Conservation (phyloP, 2,888 invertebrate genomes). For the Galerucella calmariensis region DNA sequence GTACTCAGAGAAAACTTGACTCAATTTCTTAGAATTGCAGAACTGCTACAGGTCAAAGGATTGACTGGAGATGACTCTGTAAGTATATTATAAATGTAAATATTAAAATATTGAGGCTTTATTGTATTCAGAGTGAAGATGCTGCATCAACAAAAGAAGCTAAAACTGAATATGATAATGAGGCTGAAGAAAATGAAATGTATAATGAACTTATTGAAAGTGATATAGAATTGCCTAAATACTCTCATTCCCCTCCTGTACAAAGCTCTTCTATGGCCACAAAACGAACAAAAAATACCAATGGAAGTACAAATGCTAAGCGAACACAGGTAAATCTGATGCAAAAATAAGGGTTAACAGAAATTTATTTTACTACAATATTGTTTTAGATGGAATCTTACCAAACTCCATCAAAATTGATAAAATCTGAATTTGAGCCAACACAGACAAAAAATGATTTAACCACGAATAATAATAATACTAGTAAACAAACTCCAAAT, state of each 20-base stretch:
- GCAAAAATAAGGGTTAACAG: not conserved
- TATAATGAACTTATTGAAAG: constrained; percentile 59
- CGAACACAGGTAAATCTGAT: constrained; percentile 48
- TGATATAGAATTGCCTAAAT: constrained; percentile 52
- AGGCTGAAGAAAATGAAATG: constrained; percentile 55
- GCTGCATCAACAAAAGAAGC: constrained; percentile 60
- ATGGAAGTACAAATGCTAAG: constrained; percentile 48
- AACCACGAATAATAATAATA: constrained; percentile 36
- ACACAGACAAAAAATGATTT: constrained; percentile 45
- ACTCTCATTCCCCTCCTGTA: constrained; percentile 33
- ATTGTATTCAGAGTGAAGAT: constrained; percentile 58
- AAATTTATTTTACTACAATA: not conserved
- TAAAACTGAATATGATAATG: constrained; percentile 58
- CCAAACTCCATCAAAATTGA: constrained; percentile 36
- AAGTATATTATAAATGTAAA: constrained; percentile 46
- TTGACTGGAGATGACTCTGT: constrained; percentile 69
- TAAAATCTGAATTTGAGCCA: constrained; percentile 45
- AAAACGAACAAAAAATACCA: constrained; percentile 51
- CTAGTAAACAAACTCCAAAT: constrained; percentile 29
- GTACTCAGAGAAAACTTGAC: constrained; percentile 76
- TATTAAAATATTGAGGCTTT: constrained; percentile 4
- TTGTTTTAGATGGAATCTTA: constrained; percentile 36
- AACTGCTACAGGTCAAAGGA: constrained; percentile 77
- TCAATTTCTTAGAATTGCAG: constrained; percentile 77
- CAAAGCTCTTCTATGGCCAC: constrained; percentile 34